phyloP scores from a whole-genome alignment of 2,888 invertebrate genomes.

The Troglohyphantes excavatus region DNA sequence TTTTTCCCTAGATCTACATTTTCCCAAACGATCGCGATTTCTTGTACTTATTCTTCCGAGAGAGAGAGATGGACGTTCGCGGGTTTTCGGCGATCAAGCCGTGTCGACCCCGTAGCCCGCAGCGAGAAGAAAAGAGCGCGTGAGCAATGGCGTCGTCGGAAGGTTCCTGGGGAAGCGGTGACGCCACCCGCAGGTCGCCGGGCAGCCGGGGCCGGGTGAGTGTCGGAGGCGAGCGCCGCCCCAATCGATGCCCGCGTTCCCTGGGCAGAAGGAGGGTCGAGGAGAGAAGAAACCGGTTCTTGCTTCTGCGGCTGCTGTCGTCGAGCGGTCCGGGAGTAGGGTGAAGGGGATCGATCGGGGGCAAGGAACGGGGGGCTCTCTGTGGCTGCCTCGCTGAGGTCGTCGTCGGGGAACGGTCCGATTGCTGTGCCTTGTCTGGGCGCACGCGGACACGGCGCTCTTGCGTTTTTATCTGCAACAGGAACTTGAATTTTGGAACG shows the following conservation, averaged over 20 bases:
- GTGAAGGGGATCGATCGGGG: conserved; percentile 68
- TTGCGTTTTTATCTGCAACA: no score
- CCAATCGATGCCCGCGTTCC: conserved; percentile 59
- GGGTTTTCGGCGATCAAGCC: neutral
- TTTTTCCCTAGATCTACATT: no score
- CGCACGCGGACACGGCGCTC: no score
- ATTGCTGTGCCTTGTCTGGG: neutral
- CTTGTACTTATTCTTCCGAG: no score
- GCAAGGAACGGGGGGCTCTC: conserved; percentile 27
- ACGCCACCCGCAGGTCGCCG: conserved; percentile 71
- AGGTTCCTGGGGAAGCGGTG: conserved; percentile 54
- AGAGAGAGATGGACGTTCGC: neutral
- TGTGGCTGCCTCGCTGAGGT: neutral
- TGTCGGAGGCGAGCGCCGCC: conserved; percentile 64
- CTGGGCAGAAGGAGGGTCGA: neutral
- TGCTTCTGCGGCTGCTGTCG: conserved; percentile 19
- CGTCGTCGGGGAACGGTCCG: neutral
- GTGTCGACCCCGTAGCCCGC: conserved; percentile 19
- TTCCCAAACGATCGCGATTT: no score
- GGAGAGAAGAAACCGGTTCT: conserved; percentile 57
- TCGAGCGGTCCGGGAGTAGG: conserved; percentile 32
- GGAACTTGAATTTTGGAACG: no score
- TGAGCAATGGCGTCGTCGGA: conserved; percentile 64
- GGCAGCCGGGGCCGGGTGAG: conserved; percentile 54
- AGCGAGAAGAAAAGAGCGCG: conserved; percentile 35